Evolutionary conservation across 2,797 vertebrate genomes (phyloP).

Genomic region (Acipenser transmontanus): DNA sequence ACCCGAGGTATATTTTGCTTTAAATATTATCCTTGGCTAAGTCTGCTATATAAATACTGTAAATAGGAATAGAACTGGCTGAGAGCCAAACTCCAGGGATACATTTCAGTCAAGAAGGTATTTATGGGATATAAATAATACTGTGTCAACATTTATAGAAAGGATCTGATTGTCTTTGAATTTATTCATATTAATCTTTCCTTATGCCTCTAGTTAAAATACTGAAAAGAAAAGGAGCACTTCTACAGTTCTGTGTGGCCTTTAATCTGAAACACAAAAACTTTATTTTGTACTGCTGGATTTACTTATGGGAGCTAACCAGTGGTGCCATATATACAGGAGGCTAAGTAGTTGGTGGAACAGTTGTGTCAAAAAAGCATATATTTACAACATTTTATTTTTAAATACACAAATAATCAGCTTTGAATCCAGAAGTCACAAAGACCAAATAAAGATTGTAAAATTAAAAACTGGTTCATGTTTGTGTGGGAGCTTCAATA

Average conservation of each 20-base stretch:
- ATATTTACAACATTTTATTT: no score
- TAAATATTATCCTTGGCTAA: constrained; percentile 83
- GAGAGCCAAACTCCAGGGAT: constrained; percentile 50
- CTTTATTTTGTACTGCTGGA: no score
- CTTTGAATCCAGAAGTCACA: no score
- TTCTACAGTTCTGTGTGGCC: constrained; percentile 9
- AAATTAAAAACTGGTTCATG: no score
- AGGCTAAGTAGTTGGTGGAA: no score
- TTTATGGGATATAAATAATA: constrained; percentile 83
- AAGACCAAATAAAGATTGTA: no score
- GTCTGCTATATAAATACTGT: constrained; percentile 72
- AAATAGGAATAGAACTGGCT: constrained; percentile 78
- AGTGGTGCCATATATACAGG: no score
- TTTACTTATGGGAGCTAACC: no score
- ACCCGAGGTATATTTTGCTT: constrained; percentile 65
- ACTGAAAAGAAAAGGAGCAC: background rate
- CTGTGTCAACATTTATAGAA: constrained; percentile 71
- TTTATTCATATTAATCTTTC: constrained; percentile 69
- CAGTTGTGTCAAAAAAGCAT: no score
- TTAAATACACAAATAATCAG: no score
- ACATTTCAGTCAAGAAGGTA: constrained; percentile 63
- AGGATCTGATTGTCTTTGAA: constrained; percentile 63
- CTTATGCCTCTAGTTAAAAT: constrained; percentile 29
- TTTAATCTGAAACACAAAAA: background rate
- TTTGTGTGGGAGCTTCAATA: no score